Evolutionary conservation across 2,797 vertebrate genomes (phyloP).

Genomic region (Pteronotus mesoamericanus): DNA sequence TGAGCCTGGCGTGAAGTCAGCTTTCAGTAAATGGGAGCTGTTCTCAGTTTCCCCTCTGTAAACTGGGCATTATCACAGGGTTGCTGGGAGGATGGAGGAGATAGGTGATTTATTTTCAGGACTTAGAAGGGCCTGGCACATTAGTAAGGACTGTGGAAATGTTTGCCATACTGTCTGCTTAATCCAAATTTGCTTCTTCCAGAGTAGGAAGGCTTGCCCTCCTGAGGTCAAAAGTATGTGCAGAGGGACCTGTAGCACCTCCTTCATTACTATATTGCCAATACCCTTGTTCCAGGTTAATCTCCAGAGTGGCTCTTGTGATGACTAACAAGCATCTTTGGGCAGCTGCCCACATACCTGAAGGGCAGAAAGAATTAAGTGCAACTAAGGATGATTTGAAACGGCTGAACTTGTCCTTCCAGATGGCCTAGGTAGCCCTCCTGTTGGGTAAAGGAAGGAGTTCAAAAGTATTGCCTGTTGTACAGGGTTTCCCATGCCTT

Average conservation of each 20-base stretch:
- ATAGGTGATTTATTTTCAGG: not conserved
- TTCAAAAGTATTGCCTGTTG: not conserved
- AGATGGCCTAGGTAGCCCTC: not conserved
- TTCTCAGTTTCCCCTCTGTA: not conserved
- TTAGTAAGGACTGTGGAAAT: rapidly evolving
- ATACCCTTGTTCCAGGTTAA: not conserved
- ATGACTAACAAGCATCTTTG: not conserved
- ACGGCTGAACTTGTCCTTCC: not conserved
- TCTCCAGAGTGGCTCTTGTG: rapidly evolving
- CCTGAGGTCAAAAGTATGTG: not conserved
- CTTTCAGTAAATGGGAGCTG: not conserved
- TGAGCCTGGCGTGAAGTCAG: rapidly evolving
- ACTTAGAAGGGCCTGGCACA: not conserved
- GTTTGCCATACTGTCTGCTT: not conserved
- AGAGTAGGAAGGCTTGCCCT: too few species aligned
- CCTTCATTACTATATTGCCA: rapidly evolving
- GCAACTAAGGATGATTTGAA: not conserved
- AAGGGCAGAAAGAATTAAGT: not conserved
- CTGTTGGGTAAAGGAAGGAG: not conserved
- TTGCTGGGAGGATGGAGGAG: not conserved
- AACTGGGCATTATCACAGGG: not conserved
- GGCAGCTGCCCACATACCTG: not conserved
- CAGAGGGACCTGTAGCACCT: rapidly evolving
- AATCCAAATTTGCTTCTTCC: not conserved
- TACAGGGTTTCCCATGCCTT: not conserved